A percentile compares a stretch with the other conserved stretches of the same genome.
phyloP scores from a whole-genome alignment of 2,797 vertebrate species.

The Bovichtus variegatus region DNA sequence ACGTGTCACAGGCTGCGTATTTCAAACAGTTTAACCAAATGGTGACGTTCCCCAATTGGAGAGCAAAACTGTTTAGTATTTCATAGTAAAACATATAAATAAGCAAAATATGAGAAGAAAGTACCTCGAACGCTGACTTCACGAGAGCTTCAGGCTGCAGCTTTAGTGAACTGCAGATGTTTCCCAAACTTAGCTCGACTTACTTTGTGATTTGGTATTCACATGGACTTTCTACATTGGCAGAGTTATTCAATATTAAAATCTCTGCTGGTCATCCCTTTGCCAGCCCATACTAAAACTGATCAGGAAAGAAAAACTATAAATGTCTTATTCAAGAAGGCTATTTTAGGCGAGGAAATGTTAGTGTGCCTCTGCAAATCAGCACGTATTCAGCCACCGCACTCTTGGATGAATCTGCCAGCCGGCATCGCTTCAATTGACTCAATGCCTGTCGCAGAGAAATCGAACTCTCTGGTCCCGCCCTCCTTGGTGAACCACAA shows the following conservation, averaged over 20 bases:
- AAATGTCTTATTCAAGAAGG: conserved; percentile 28
- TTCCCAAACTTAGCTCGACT: background rate
- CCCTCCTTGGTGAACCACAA: conserved; percentile 77
- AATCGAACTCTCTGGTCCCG: conserved; percentile 62
- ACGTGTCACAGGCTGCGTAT: background rate
- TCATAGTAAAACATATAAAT: background rate
- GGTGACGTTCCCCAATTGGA: background rate
- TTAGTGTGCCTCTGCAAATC: conserved; percentile 54
- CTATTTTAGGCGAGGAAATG: conserved; percentile 54
- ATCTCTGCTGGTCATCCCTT: background rate
- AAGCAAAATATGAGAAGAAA: too few relatives aligned
- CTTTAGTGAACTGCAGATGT: background rate
- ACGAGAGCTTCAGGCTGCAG: background rate
- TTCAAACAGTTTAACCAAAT: background rate
- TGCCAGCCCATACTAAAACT: background rate
- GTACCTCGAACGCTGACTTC: too few relatives aligned
- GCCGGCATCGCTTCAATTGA: conserved; percentile 68
- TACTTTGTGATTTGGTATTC: conserved; percentile 6
- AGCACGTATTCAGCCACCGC: conserved; percentile 55
- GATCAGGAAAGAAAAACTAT: conserved; percentile 19
- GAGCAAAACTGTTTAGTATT: background rate
- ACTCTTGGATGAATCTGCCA: conserved; percentile 58
- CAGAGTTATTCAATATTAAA: conserved; percentile 17
- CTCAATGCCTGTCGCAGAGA: conserved; percentile 67
- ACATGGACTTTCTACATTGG: background rate